Evolutionary conservation across 2,797 vertebrate genomes (phyloP).

Genomic region (Pseudotriccus pelzelni): DNA sequence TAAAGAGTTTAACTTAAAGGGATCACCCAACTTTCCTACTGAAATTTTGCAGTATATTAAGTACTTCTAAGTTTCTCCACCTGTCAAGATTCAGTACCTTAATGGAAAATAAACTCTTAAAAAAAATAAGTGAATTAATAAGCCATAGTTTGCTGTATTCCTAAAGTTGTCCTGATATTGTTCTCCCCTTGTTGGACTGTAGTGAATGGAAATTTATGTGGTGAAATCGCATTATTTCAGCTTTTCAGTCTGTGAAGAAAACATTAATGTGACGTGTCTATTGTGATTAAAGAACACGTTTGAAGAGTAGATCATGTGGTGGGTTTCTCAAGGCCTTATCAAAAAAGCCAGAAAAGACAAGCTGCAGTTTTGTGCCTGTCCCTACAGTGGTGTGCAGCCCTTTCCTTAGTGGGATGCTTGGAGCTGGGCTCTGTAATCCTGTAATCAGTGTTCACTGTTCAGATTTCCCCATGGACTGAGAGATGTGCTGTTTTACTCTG

Average conservation of each 20-base stretch:
- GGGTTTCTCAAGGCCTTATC: not conserved
- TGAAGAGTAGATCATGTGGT: not conserved
- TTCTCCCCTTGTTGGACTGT: not conserved
- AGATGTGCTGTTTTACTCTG: rapidly evolving
- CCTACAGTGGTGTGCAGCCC: not conserved
- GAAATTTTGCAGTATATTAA: not conserved
- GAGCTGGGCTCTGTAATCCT: not conserved
- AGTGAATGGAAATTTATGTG: not conserved
- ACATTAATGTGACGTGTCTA: not conserved
- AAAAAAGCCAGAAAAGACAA: not conserved
- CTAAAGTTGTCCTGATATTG: not conserved
- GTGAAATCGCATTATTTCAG: not conserved
- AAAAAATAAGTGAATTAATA: not conserved
- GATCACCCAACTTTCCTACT: not conserved
- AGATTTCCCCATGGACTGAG: not conserved
- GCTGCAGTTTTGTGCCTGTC: not conserved
- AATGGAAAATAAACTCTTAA: not conserved
- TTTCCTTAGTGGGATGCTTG: not conserved
- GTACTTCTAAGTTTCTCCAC: not conserved
- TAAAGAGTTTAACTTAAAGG: not conserved
- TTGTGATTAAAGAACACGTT: not conserved
- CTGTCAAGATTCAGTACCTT: not conserved
- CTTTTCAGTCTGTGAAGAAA: constrained; percentile 4
- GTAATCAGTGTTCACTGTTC: not conserved
- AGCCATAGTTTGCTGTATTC: not conserved